Percentiles rank a stretch among this genome's conserved stretches.
Evolutionary conservation across 1,140 invertebrate genomes (phyloP).

Genomic region (Drosophila bipectinata): DNA sequence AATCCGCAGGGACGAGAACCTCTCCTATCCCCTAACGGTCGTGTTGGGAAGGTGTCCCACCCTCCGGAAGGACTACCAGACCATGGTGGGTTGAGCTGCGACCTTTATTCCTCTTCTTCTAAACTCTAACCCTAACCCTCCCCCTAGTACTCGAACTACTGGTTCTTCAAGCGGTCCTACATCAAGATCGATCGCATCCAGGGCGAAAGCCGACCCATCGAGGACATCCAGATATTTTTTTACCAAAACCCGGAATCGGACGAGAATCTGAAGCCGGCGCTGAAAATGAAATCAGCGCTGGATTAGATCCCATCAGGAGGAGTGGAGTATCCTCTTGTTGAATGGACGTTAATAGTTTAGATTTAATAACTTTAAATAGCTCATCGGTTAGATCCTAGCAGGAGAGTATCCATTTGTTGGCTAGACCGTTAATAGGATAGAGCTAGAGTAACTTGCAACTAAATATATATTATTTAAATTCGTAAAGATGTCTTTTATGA

Average conservation of each 20-base stretch:
- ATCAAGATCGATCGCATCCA: constrained; percentile 37
- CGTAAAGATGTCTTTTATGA: neutral
- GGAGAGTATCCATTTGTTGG: neutral
- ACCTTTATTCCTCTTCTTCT: neutral
- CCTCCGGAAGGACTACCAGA: constrained; percentile 22
- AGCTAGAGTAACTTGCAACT: neutral
- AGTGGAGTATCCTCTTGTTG: neutral
- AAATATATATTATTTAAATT: constrained; percentile 5
- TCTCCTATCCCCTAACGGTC: constrained; percentile 33
- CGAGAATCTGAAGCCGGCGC: neutral
- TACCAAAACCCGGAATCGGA: constrained; percentile 14
- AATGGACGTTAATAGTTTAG: neutral
- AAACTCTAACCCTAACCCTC: neutral
- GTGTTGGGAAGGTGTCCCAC: constrained; percentile 19
- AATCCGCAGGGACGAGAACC: constrained; percentile 13
- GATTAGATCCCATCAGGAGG: neutral
- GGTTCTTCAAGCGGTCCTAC: constrained; percentile 27
- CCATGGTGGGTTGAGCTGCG: constrained; percentile 13
- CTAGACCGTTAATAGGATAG: neutral
- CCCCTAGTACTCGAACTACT: constrained; percentile 27
- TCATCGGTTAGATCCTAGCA: neutral
- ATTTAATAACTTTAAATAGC: neutral
- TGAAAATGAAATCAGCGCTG: neutral
- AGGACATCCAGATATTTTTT: constrained; percentile 49
- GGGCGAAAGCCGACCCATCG: constrained; percentile 33